Base-by-base conservation (phyloP, 1,140 invertebrate genomes). In the Aphaenogaster ashmeadi region DNA sequence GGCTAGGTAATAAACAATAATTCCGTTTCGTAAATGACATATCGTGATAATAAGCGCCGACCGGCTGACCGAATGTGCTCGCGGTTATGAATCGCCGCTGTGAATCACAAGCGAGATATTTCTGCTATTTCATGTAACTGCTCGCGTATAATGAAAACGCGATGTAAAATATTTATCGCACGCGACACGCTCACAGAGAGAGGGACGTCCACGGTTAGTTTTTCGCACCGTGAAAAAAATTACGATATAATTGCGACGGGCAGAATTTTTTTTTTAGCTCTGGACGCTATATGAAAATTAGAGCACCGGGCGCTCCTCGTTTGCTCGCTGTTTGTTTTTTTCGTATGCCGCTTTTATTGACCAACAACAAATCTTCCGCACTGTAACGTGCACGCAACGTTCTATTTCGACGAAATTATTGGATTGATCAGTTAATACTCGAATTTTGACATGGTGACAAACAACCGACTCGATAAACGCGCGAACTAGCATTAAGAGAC, bases 391-490 rank as follows among this genome's bases (percentile, higher is more conserved):
- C 54, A 15, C 41, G 21, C 67, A 71, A 13, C 38, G 47, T 87
- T 66, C 54, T 27, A 78, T 89, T 75, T 71, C 33, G 69, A 41
- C 56, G 69, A 58, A 87, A 87, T 89, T 80, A 89, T 87, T 75
- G 69, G 75, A 77, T 50, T 87, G 77, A 90, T 89, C 84, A 87
- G 77, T 33, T 87, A 89, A 89, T 90, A 75, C 21, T 71, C 41
- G 33, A 74, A 89, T 71, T 87, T 38, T 87, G 88, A 89, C 88
- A 21, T 38, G 54, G 41, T 36, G 33, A 44, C 88, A 81, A 89
- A 89, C 77, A 89, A 27, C n/a, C 67, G 69, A 50, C 27, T 21
- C 56, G 75, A 90, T 87, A 90, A 90, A 90, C 52, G 74, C 56
- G 27, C 33, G 47, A 44, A 75, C 69, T 36, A 75, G 47, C 77